Conservation (phyloP, 2,797 vertebrate genomes). For the Dryobates pubescens region DNA sequence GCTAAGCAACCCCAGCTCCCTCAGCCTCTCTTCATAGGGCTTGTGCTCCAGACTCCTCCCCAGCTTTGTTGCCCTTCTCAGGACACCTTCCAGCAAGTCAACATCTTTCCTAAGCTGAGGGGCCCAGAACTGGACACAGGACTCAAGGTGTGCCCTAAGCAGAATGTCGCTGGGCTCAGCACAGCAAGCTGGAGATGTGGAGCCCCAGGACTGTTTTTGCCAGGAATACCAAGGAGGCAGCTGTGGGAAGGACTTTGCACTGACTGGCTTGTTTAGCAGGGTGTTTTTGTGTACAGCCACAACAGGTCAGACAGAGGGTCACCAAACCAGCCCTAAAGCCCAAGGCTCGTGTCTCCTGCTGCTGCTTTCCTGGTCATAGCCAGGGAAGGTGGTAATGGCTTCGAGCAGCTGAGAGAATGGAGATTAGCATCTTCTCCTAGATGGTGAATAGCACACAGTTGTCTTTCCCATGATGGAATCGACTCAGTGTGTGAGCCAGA, state of each 20-base stretch:
- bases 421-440: background rate
- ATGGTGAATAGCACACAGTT: background rate
- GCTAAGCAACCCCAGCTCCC: too few species aligned
- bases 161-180: fast-evolving
- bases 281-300: background rate
- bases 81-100: too few species aligned
- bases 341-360: background rate
- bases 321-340: background rate
- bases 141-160: too few species aligned
- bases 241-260: background rate
- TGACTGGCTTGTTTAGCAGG: background rate
- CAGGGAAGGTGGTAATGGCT: background rate
- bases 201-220: background rate
- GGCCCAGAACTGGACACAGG: too few species aligned
- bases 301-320: background rate
- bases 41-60: too few species aligned
- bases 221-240: fast-evolving
- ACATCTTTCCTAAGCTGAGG: too few species aligned
- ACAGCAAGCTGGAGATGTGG: fast-evolving
- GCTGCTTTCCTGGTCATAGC: background rate
- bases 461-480: background rate
- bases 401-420: background rate
- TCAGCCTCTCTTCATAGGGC: too few species aligned
- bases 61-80: too few species aligned
- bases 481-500: background rate